Conservation (phyloP, 2,113 vertebrate species). For the Oophaga pumilio region DNA sequence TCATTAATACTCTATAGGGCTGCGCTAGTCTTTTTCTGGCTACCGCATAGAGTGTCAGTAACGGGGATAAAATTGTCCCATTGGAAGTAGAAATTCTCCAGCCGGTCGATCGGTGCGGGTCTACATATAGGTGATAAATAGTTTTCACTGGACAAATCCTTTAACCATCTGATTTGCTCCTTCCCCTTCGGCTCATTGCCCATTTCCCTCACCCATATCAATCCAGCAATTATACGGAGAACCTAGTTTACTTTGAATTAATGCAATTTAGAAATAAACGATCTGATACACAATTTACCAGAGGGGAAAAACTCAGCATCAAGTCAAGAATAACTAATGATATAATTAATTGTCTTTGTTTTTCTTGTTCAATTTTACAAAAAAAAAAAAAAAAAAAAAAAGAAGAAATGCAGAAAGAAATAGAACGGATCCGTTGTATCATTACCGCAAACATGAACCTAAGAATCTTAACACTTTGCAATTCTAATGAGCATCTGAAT, state of each 20-base stretch:
- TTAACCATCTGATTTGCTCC: background rate
- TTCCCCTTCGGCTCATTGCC: background rate
- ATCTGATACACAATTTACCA: conserved; percentile 18
- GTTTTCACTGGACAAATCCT: too few species aligned
- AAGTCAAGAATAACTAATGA: conserved; percentile 1
- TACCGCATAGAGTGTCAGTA: too few species aligned
- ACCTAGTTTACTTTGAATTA: background rate
- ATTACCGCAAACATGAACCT: too few species aligned
- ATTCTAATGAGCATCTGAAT: conserved; percentile 13
- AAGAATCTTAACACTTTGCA: background rate
- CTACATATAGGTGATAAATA: too few species aligned
- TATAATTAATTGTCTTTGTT: conserved; percentile 14
- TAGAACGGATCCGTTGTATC: too few species aligned
- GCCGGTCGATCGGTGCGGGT: too few species aligned
- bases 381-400: background rate
- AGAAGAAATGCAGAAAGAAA: background rate
- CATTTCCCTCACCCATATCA: background rate
- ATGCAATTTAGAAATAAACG: background rate
- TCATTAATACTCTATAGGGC: too few species aligned
- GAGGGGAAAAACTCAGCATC: background rate
- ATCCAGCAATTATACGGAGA: background rate
- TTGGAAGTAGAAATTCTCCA: too few species aligned
- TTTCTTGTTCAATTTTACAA: background rate
- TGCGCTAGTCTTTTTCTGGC: too few species aligned
- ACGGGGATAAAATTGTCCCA: too few species aligned